phyloP scores from a whole-genome alignment of 2,888 invertebrate species.

The Dione juno region DNA sequence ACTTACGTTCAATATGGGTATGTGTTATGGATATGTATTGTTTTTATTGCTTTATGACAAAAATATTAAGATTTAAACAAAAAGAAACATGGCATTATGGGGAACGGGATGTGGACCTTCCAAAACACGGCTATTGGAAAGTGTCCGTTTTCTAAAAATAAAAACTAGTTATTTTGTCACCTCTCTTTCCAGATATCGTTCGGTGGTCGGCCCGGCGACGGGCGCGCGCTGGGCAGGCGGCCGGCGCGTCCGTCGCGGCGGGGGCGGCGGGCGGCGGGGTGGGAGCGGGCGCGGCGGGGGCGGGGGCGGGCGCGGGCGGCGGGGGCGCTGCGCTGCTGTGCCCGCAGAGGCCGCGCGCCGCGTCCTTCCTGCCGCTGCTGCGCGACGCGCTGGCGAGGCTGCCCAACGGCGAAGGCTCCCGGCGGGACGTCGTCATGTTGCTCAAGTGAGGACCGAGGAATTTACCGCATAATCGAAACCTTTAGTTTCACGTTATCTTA shows the following conservation, averaged over 20 bases:
- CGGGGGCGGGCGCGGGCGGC: slow-evolving; percentile 96
- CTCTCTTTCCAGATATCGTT: slow-evolving; percentile 64
- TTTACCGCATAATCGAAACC: no score
- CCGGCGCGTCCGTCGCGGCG: slow-evolving; percentile 64
- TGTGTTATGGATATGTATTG: slow-evolving; percentile 63
- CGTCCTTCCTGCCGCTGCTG: slow-evolving; percentile 95
- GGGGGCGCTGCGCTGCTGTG: slow-evolving; percentile 93
- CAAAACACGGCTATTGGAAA: no score
- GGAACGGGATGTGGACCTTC: no score
- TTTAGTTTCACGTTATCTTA: no score
- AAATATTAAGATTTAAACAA: no score
- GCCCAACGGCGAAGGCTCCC: slow-evolving; percentile 96
- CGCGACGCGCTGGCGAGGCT: slow-evolving; percentile 96
- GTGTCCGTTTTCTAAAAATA: no score
- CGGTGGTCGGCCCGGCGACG: slow-evolving; percentile 67
- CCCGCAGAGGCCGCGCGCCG: slow-evolving; percentile 93
- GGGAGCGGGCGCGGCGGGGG: slow-evolving; percentile 96
- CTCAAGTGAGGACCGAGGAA: slow-evolving; percentile 79
- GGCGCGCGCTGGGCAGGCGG: slow-evolving; percentile 87
- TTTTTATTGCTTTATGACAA: no score
- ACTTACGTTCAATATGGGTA: slow-evolving; percentile 95
- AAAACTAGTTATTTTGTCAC: no score
- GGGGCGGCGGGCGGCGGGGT: slow-evolving; percentile 94
- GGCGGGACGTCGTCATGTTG: slow-evolving; percentile 95
- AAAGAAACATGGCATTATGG: no score